These are phyloP conservation scores for Plectropomus leopardus DNA, from an alignment of 2,113 vertebrate species.

Conservation along the genomic window DNA sequence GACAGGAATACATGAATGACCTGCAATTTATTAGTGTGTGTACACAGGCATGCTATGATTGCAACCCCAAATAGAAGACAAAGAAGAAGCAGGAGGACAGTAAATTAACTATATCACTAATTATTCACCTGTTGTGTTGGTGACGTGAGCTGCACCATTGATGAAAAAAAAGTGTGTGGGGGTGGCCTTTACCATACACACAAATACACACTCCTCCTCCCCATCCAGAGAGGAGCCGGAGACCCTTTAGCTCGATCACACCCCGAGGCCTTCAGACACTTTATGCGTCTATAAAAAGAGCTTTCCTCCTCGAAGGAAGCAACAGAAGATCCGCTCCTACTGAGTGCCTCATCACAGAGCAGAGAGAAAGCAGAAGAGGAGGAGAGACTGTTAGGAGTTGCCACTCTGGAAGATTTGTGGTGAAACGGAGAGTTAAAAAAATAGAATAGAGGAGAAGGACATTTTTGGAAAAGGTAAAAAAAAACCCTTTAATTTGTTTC, in stretches of 20 bases:
- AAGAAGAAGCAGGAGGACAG: background rate
- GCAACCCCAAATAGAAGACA: background rate
- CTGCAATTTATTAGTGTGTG: background rate
- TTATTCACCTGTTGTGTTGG: slow-evolving; percentile 49
- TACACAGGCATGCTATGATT: background rate
- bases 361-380: slow-evolving; percentile 38
- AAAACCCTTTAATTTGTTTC: background rate
- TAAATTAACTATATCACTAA: slow-evolving; percentile 15
- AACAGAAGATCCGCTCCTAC: slow-evolving; percentile 51
- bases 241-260: slow-evolving; percentile 69
- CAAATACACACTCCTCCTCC: slow-evolving; percentile 31
- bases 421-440: slow-evolving; percentile 18
- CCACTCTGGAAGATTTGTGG: slow-evolving; percentile 54
- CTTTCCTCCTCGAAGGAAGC: slow-evolving; percentile 54
- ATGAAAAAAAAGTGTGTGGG: slow-evolving; percentile 54
- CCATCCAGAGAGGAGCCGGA: slow-evolving; percentile 45
- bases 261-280: slow-evolving; percentile 69
- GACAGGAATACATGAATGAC: background rate
- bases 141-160: slow-evolving; percentile 46
- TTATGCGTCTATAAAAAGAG: slow-evolving; percentile 75
- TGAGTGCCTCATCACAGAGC: slow-evolving; percentile 48
- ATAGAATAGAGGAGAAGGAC: slow-evolving; percentile 32
- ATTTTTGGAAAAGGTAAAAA: slow-evolving; percentile 59
- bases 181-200: slow-evolving; percentile 44
- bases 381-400: slow-evolving; percentile 36